phyloP scores from a whole-genome alignment of 2,797 vertebrate genomes.

The Peromyscus nudipes region DNA sequence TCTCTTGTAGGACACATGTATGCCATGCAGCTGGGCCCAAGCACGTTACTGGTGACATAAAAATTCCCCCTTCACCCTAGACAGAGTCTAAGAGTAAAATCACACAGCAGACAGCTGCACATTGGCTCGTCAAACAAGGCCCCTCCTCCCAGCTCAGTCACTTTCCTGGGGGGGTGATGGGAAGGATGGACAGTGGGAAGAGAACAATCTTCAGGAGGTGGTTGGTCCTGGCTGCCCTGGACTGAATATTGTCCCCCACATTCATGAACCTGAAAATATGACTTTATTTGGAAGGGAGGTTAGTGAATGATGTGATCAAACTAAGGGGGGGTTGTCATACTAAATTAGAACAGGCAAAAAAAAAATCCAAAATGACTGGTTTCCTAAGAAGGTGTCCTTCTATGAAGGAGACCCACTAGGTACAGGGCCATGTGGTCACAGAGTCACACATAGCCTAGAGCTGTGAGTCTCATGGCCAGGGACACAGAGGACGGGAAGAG shows the following conservation, averaged over 20 bases:
- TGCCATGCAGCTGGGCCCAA: neutral
- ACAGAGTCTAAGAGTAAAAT: accelerated
- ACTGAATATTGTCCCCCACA: neutral
- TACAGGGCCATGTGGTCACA: neutral
- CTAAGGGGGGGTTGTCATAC: neutral
- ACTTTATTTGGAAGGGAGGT: neutral
- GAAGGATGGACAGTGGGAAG: accelerated
- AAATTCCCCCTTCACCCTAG: neutral
- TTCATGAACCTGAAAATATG: neutral
- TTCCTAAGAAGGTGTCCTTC: neutral
- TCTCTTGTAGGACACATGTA: neutral
- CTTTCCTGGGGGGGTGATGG: accelerated
- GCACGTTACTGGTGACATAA: too few species aligned
- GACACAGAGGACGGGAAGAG: neutral
- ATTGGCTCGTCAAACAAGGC: accelerated
- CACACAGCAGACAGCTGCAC: accelerated
- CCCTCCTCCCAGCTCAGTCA: accelerated
- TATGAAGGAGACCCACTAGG: neutral
- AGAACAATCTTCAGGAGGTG: accelerated
- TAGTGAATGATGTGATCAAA: neutral
- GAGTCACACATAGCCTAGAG: neutral
- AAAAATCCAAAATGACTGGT: neutral
- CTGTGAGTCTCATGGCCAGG: neutral
- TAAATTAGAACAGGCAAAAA: neutral
- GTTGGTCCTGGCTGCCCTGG: too few species aligned